Conservation (phyloP, 1,140 invertebrate species). For the Amphibalanus amphitrite region DNA sequence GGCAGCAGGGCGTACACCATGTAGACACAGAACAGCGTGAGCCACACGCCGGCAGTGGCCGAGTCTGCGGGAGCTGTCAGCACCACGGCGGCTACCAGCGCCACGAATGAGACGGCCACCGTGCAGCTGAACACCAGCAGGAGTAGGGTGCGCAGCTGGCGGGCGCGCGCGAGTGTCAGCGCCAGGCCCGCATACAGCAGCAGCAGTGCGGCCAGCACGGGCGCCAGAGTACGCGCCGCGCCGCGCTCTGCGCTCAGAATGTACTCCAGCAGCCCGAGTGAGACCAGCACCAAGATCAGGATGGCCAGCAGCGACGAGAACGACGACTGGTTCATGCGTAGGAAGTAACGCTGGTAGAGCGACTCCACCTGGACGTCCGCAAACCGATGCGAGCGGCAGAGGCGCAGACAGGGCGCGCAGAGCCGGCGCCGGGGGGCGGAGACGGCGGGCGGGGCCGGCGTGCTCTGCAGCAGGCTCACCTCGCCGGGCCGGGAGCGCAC, state of each 20-base stretch:
- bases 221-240: constrained; percentile 11
- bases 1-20: constrained; percentile 73
- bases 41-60: constrained; percentile 39
- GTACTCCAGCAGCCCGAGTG: constrained; percentile 33
- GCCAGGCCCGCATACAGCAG: constrained; percentile 42
- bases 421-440: constrained; percentile 19
- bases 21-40: constrained; percentile 62
- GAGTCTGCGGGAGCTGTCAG: constrained; percentile 23
- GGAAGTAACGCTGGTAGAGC: constrained; percentile 78
- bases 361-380: constrained; percentile 57
- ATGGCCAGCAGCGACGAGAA: constrained; percentile 64
- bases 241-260: constrained; percentile 19
- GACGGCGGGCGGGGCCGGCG: constrained; percentile 18
- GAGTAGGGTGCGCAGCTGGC: constrained; percentile 68
- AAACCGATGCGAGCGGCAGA: constrained; percentile 43
- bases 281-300: constrained; percentile 45
- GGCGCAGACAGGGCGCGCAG: constrained; percentile 23
- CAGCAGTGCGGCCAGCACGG: constrained; percentile 24
- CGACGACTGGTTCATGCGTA: constrained; percentile 80
- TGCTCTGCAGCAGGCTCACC: constrained; percentile 17
- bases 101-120: constrained; percentile 32
- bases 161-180: constrained; percentile 50
- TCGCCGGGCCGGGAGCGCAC: constrained; percentile 35
- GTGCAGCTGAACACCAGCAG: constrained; percentile 63
- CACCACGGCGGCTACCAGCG: constrained; percentile 25